Conservation (phyloP, 2,113 vertebrate genomes). For the Mastomys coucha region DNA sequence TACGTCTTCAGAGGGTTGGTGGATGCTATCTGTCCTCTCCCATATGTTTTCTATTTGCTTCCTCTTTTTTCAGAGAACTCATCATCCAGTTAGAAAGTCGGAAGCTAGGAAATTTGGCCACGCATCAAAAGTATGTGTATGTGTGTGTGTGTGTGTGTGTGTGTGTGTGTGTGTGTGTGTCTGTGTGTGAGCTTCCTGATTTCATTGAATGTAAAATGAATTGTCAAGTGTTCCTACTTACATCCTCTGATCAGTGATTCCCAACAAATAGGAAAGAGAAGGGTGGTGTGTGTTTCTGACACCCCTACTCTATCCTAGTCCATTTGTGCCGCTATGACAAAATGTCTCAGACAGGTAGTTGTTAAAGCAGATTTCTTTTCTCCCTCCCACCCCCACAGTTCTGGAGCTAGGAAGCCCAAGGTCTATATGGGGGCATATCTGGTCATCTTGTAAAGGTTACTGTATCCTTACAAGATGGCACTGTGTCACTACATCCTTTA, state of each 20-base stretch:
- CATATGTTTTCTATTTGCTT: background rate
- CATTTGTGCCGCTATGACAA: background rate
- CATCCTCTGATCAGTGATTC: background rate
- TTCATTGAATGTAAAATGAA: conserved; percentile 23
- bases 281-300: background rate
- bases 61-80: background rate
- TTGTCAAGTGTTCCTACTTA: background rate
- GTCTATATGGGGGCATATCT: background rate
- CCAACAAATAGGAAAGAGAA: background rate
- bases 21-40: background rate
- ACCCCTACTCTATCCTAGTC: background rate
- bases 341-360: background rate
- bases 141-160: no score
- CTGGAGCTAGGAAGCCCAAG: background rate
- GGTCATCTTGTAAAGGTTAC: background rate
- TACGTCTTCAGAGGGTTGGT: background rate
- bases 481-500: background rate
- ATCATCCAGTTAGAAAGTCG: conserved; percentile 14
- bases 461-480: background rate
- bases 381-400: background rate
- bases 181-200: background rate
- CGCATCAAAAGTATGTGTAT: background rate
- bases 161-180: no score
- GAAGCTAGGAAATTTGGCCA: background rate
- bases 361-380: background rate